Evolutionary conservation across 2,888 invertebrate species (phyloP).

Genomic region (Drosophila vallismaia): DNA sequence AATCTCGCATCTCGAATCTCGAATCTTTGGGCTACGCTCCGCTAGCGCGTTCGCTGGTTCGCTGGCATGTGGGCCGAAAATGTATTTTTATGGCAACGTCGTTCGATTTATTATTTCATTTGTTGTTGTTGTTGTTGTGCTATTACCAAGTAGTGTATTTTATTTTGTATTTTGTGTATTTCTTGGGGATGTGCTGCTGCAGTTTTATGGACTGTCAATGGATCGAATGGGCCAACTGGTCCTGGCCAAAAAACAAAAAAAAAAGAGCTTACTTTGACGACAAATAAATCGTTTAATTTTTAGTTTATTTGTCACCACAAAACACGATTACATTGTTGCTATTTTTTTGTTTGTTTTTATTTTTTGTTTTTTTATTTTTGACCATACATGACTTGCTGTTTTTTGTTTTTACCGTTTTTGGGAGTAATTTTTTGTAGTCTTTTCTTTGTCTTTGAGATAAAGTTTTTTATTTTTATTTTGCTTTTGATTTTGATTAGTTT

Average conservation of each 20-base stretch:
- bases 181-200: slow-evolving; percentile 19
- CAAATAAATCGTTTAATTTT: slow-evolving; percentile 61
- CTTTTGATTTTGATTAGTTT: background rate
- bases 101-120: slow-evolving; percentile 60
- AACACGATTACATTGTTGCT: slow-evolving; percentile 27
- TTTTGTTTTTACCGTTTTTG: slow-evolving; percentile 67
- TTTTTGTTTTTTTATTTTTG: slow-evolving; percentile 18
- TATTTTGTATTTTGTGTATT: slow-evolving; percentile 15
- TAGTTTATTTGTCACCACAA: slow-evolving; percentile 51
- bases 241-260: slow-evolving; percentile 39
- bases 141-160: slow-evolving; percentile 20
- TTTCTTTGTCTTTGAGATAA: slow-evolving; percentile 19
- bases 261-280: slow-evolving; percentile 8
- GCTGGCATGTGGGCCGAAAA: slow-evolving; percentile 75
- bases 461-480: slow-evolving; percentile 16
- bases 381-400: slow-evolving; percentile 37
- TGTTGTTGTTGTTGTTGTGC: slow-evolving; percentile 47
- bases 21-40: slow-evolving; percentile 59
- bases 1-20: slow-evolving; percentile 29
- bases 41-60: slow-evolving; percentile 59
- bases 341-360: slow-evolving; percentile 17
- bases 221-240: slow-evolving; percentile 36
- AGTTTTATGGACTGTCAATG: slow-evolving; percentile 21
- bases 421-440: slow-evolving; percentile 48
- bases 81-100: slow-evolving; percentile 77